Base-by-base conservation (phyloP, 2,888 invertebrate genomes). In the Rhorus exstirpatorius region DNA sequence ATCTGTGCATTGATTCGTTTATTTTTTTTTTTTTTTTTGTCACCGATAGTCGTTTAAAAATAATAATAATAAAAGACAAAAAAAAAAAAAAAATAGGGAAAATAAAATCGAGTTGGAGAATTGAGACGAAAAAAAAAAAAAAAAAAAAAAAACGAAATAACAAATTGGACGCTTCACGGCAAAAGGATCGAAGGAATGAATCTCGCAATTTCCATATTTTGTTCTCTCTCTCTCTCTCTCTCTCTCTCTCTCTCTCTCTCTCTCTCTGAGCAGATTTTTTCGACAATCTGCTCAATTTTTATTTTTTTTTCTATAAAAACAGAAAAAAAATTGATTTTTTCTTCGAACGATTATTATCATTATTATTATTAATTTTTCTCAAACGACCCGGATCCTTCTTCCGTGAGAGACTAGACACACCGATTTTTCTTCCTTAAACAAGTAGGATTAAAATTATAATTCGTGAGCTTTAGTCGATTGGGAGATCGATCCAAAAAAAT, bases 1-100 rank as follows among this genome's bases (percentile, higher is more conserved):
- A 78, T 83, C 90, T 89, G 89, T 90, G 90, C 89, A 89, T 88
- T 84, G 85, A 86, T 88, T 83, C 68, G 81, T n/a, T n/a, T n/a
- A n/a, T n/a, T n/a, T n/a, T n/a, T n/a, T n/a, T n/a, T n/a, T 80
- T 77, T 82, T 84, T 83, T 87, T 83, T 84, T 83, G 81, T 87
- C 86, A 65, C 77, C 84, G 84, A 84, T 84, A 82, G 80, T 75
- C 83, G 83, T 17, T 38, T 44, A 70, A 51, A 46, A 55, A 72
- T 31, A 61, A 71, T n/a, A 8, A 63, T 8, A 41, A 55, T 41
- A 61, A 38, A n/a, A n/a, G n/a, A n/a, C n/a, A n/a, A n/a, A 35
- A 35, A 0, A 24, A 17, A 63, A 77, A 60, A 31, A 35, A 61
- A 38, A 60, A 70, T 35, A 41, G 58, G 53, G 24, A 8, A 17